Conservation (phyloP, 2,888 invertebrate genomes). For the Cheilosia soror region DNA sequence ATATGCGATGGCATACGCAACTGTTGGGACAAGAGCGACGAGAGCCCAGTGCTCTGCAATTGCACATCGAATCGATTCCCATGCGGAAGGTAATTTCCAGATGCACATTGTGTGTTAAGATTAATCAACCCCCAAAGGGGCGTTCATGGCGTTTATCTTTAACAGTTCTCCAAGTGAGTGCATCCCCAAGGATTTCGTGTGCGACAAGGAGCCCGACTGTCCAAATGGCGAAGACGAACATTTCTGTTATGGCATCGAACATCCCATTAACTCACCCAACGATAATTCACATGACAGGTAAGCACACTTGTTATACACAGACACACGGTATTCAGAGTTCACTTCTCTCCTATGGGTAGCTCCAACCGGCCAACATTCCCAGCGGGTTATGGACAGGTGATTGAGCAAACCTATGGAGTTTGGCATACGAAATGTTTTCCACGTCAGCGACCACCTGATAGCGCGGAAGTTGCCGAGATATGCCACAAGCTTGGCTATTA, state of each 20-base stretch:
- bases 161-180: constrained; percentile 85
- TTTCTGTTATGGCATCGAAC: constrained; percentile 86
- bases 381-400: constrained; percentile 86
- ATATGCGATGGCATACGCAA: constrained; percentile 91
- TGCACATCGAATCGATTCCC: constrained; percentile 85
- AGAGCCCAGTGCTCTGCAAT: constrained; percentile 87
- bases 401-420: constrained; percentile 87
- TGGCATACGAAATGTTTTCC: constrained; percentile 90
- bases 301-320: constrained; percentile 16
- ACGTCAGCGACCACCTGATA: constrained; percentile 84
- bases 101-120: constrained; percentile 18
- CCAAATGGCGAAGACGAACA: constrained; percentile 90
- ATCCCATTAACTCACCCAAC: constrained; percentile 73
- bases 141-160: not conserved
- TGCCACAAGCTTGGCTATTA: constrained; percentile 87
- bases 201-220: constrained; percentile 91
- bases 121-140: not conserved
- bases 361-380: constrained; percentile 37
- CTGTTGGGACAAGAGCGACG: constrained; percentile 91
- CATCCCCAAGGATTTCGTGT: constrained; percentile 89
- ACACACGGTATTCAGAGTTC: not conserved
- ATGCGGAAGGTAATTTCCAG: constrained; percentile 84
- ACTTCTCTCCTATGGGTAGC: constrained; percentile 8
- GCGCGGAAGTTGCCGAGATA: constrained; percentile 85
- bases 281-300: constrained; percentile 67